Evolutionary conservation across 2,888 invertebrate genomes (phyloP).

Genomic region (Biston betularia): DNA sequence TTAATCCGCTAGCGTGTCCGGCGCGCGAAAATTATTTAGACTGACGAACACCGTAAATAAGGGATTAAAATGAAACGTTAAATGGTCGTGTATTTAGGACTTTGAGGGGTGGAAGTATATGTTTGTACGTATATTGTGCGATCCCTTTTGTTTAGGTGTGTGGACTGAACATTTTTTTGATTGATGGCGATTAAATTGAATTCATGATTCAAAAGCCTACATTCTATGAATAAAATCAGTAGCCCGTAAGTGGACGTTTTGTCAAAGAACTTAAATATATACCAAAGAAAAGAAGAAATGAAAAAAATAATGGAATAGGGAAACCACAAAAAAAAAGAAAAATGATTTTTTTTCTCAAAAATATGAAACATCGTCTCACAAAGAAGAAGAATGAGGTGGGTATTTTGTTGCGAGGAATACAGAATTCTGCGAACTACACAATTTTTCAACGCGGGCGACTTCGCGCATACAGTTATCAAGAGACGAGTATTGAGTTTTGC

Average conservation of each 20-base stretch:
- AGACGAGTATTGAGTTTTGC: too few species aligned
- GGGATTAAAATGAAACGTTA: constrained; percentile 45
- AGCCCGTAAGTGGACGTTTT: too few species aligned
- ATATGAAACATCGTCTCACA: too few species aligned
- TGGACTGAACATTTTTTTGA: background rate
- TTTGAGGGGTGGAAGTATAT: constrained; percentile 48
- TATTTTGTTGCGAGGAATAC: too few species aligned
- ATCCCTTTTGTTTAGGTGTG: constrained; percentile 41
- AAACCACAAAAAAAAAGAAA: too few species aligned
- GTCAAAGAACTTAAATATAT: too few species aligned
- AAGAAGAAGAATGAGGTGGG: too few species aligned
- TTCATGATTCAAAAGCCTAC: background rate
- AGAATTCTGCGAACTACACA: too few species aligned
- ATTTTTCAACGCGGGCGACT: too few species aligned
- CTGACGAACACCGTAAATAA: constrained; percentile 67
- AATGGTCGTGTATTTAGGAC: constrained; percentile 77
- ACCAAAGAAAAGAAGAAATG: background rate
- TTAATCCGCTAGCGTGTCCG: constrained; percentile 76
- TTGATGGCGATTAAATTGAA: background rate
- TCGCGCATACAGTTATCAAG: too few species aligned
- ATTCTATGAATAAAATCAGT: background rate
- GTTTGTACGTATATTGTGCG: constrained; percentile 30
- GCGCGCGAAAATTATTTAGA: constrained; percentile 73
- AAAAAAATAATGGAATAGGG: too few species aligned
- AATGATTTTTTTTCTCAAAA: too few species aligned